Evolutionary conservation across 2,888 invertebrate species (phyloP), one percentile per base, ranked within the genome.

Genomic region (Eugnorisma glareosa): DNA sequence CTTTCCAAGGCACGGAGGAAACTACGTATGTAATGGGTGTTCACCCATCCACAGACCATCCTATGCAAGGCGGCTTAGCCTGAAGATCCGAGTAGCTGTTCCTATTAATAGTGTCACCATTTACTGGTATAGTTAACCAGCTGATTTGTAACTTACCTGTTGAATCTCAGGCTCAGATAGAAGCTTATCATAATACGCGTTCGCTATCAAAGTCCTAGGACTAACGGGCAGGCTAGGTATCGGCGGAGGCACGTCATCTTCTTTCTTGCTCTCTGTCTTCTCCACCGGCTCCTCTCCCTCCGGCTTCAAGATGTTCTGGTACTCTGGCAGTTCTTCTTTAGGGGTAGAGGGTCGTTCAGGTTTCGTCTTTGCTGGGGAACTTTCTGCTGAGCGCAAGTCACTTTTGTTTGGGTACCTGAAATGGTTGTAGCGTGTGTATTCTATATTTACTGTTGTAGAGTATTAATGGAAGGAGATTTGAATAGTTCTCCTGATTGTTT

Each of bases 181-280:
- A 31, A 98, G 92, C 92, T 98, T 98, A 84, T 98, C 98, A 80
- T 98, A 98, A 92, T 98, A 99, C 3, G 98, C 98, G 86, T 98
- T 98, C 0, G 98, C 98, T n/a, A 96, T 94, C 73, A 94, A 76
- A 0, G 95, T 97, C 80, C 96, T 86, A 0, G 95, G 95, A 77
- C 94, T 96, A 5, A 97, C 94, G 0, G 97, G 97, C 0, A 97
- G 90, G 24, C 97, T 97, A 0, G 97, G 96, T 51, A 96, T 96
- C 0, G 96, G 97, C 0, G 97, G 97, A 0, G 96, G 97, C 0
- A 93, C 94, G 51, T 96, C 96, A 0, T 94, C 94, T 7, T 91
- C 89, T 10, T 92, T 83, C 69, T 92, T 93, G 84, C 92, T 93
- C 85, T 93, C 92, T 0, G 90, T n/a, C 24, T 92, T 81, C 68